These are phyloP conservation scores for Rotaria magnacalcarata DNA, from an alignment of 2,888 invertebrate species.

Conservation along the genomic window DNA sequence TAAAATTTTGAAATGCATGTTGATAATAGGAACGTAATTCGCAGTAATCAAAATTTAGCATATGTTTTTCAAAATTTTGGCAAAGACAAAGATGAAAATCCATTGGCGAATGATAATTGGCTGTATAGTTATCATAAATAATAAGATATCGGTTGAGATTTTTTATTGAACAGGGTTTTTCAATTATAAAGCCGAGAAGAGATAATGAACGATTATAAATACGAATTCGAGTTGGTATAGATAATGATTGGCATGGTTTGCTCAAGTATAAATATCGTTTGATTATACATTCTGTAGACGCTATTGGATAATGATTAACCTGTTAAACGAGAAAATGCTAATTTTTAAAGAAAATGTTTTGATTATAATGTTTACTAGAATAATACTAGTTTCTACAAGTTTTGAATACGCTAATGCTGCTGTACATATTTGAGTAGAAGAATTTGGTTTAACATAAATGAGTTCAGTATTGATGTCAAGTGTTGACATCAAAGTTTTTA, in stretches of 20 bases:
- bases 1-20: background rate
- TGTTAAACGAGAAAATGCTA: background rate
- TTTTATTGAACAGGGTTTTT: background rate
- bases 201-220: background rate
- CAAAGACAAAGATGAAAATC: conserved; percentile 13
- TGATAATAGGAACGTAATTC: background rate
- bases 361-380: background rate
- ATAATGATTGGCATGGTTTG: background rate
- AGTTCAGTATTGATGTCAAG: background rate
- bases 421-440: background rate
- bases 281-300: background rate
- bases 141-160: conserved; percentile 28
- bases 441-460: background rate
- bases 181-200: background rate
- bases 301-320: background rate
- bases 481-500: background rate
- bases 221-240: background rate
- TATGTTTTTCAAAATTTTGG: background rate
- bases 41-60: background rate
- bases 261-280: background rate
- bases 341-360: too few species aligned
- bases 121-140: conserved; percentile 1
- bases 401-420: background rate
- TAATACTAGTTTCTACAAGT: background rate
- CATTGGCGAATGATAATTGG: background rate